Conservation (phyloP, 2,113 vertebrate genomes). For the Sceloporus undulatus region DNA sequence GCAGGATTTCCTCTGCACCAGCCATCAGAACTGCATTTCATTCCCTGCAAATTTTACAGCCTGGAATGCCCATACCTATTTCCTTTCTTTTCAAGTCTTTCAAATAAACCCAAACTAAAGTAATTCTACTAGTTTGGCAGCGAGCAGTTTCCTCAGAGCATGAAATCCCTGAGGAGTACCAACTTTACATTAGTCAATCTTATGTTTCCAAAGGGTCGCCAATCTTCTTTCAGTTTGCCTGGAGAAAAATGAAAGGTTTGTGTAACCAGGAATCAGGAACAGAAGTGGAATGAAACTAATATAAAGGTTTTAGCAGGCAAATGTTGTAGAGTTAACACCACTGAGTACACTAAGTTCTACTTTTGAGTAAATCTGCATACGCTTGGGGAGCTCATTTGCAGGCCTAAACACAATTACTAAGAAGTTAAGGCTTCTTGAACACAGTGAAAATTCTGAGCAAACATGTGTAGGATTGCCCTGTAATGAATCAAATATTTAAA, state of each 20-base stretch:
- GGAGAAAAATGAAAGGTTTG: background rate
- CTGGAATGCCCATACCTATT: constrained; percentile 49
- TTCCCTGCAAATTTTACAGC: constrained; percentile 39
- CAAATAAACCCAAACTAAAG: constrained; percentile 20
- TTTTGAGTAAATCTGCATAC: background rate
- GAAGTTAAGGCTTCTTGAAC: background rate
- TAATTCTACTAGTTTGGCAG: constrained; percentile 25
- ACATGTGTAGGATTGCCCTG: background rate
- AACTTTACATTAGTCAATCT: background rate
- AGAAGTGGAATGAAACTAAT: background rate
- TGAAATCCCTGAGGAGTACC: constrained; percentile 21
- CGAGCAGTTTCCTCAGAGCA: constrained; percentile 53
- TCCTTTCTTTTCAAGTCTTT: constrained; percentile 36
- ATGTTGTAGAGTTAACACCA: background rate
- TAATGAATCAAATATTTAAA: constrained; percentile 6
- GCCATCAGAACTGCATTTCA: constrained; percentile 54
- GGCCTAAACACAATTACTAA: background rate
- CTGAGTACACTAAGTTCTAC: background rate
- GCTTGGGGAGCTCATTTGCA: background rate
- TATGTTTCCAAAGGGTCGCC: background rate
- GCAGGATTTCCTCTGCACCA: constrained; percentile 61
- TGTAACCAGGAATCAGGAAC: background rate
- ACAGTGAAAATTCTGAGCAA: background rate
- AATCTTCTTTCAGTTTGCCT: background rate
- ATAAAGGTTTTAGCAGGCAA: background rate